Base-by-base conservation (phyloP, 1,140 invertebrate species). In the Drosophila simulans region DNA sequence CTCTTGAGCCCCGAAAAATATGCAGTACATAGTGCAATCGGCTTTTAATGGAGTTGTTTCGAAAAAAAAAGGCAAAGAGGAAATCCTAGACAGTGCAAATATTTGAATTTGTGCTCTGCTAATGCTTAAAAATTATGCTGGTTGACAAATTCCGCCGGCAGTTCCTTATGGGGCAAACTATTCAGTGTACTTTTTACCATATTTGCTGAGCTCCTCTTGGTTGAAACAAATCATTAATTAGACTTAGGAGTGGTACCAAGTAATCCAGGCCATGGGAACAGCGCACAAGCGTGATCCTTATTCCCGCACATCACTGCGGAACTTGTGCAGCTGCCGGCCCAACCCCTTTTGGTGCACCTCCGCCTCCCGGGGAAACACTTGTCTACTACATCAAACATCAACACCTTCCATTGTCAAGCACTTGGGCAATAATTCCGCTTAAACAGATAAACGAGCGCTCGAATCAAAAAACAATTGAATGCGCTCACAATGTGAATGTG, bases 61-160 rank as follows among this genome's bases (percentile, higher is more conserved):
- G 34, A 35, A 40, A 48, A 40, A 40, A 49, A 59, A 39, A 60
- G 22, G 15, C 22, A 60, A 55, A 15, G 34, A 12, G 54, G 40
- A 48, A 82, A 68, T 81, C 46, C 27, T 51, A 79, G 82, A 72
- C 74, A 71, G 51, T 70, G 84, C 84, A 89, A 89, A 89, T 89
- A 89, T 89, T 89, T 89, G 84, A 74, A 69, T 48, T 80, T 43
- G 43, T 57, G 40, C 51, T 52, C n/a, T 40, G 65, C 63, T 88
- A 88, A 88, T 88, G 84, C 84, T 80, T 80, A 84, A 80, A 88
- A 89, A 88, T 88, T 84, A 89, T 88, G 84, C 84, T 88, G 84
- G 84, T 88, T 88, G 84, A 88, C 84, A 88, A 88, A 89, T 88
- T 80, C 62, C 65, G 39, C 37, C 62, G 59, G 27, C 53, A 10